Base-by-base conservation (phyloP, 2,888 invertebrate species). In the Athalia circularis region DNA sequence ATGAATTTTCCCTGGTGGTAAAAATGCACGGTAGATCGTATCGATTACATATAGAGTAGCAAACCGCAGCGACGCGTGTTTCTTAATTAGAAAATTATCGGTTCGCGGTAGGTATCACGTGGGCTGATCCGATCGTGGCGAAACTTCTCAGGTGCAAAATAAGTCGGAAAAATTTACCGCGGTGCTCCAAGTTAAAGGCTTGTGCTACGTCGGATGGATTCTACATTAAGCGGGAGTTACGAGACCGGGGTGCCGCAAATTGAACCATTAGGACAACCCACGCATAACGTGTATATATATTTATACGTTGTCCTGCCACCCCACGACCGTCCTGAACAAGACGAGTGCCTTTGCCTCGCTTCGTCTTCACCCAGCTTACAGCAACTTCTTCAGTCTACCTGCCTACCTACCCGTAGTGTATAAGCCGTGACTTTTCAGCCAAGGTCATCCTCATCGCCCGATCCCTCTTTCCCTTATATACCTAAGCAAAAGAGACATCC, bases 31-130 rank as follows among this genome's bases (percentile, higher is more conserved):
- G 29, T 29, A 29, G 29, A 29, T 29, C 29, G 29, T 29, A 29
- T 29, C 3, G 64, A n/a, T 45, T 43, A n/a, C 48, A 65, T 65
- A 48, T 29, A 15, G 15, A 13, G 48, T 7, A 5, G 59, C 5
- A n/a, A n/a, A 48, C n/a, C 13, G 43, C 62, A 62, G 54, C 54
- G 68, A 68, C 54, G 68, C 85, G 86, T 78, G 84, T 86, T 87
- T 87, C 87, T 87, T 29, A 88, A 88, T 88, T 88, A 87, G 86
- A 85, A 83, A 82, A 84, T 82, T 83, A 84, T 81, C 68, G 11
- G 68, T 54, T 11, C 7, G 4, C 7, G 15, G 62, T 15, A 77
- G 83, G 82, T 65, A 65, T 7, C 48, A 65, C 48, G 65, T 65
- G 65, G 84, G 83, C 52, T 75, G 83, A 80, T 29, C 29, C 29